Evolutionary conservation across 30 jellyfish, hydroid and myxozoan genomes (phyloP).

Genomic region (Nemopilema nomurai): DNA sequence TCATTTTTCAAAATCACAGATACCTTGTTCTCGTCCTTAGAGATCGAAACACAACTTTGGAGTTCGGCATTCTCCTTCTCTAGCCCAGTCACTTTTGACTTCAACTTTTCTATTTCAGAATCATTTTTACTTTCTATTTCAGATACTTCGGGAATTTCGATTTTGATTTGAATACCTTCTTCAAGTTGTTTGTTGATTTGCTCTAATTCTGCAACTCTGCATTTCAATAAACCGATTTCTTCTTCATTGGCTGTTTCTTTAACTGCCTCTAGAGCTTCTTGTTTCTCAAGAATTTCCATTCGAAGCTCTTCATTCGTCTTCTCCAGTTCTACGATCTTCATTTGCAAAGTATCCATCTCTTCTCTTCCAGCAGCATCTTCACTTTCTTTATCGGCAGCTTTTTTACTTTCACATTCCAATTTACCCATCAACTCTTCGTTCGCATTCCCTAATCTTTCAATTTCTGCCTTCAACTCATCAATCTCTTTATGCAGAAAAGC

Average conservation of each 20-base stretch:
- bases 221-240: background rate
- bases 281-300: background rate
- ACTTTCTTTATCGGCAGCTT: conserved; percentile 1
- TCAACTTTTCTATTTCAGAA: background rate
- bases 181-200: background rate
- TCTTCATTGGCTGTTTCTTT: background rate
- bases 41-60: background rate
- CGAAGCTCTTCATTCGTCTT: background rate
- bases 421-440: background rate
- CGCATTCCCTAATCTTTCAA: background rate
- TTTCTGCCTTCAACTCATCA: background rate
- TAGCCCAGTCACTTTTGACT: background rate
- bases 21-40: background rate
- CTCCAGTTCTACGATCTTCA: conserved; percentile 14
- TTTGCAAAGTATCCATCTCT: conserved; percentile 4
- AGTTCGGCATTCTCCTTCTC: background rate
- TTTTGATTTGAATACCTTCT: background rate
- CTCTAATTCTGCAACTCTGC: background rate
- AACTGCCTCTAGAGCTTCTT: background rate
- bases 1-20: background rate
- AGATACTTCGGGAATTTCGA: background rate
- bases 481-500: background rate
- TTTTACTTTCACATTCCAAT: background rate
- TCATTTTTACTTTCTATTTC: background rate
- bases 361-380: background rate